Evolutionary conservation across 2,888 invertebrate species (phyloP), one percentile per base, ranked within the genome.

Genomic region (Eretmocerus hayati): DNA sequence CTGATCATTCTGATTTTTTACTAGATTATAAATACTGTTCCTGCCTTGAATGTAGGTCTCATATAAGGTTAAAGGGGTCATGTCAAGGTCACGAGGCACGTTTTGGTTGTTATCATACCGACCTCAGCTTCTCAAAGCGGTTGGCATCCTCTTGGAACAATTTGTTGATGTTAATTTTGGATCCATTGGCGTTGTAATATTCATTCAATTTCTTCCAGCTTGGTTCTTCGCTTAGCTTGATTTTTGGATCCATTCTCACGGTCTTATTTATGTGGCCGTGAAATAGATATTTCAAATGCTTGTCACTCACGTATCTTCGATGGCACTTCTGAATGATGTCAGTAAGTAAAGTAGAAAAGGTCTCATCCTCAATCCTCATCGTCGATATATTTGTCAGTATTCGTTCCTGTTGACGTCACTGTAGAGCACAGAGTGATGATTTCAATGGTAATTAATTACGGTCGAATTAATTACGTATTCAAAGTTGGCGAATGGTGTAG

Each of bases 51-150:
- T n/a, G n/a, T n/a, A n/a, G n/a, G 26, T 42, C 13, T 3, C 20
- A 37, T 22, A 48, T 33, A 30, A 51, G 42, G 39, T 46, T 38
- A 53, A 53, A 58, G 57, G 65, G 66, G 65, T 65, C 66, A 59
- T 11, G 8, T 54, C 57, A 66, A 70, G 67, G 67, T 69, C 64
- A 59, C 40, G 11, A 46, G 50, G 47, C 42, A 45, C 40, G 51
- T 42, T 13, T 16, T 21, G 5, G 8, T 22, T 33, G 23, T 45
- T n/a, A n/a, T n/a, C n/a, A n/a, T n/a, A n/a, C n/a, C n/a, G n/a
- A 94, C 95, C 90, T 93, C 76, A 83, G 92, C 72, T 90, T 91
- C 42, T 87, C 76, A 67, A 96, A 96, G 52, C 97, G 81, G 23
- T 81, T 75, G 0, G 85, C 74, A 72, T 96, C 90, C 59, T 83